Conservation (phyloP, 2,888 invertebrate species). For the Conus canariensis region DNA sequence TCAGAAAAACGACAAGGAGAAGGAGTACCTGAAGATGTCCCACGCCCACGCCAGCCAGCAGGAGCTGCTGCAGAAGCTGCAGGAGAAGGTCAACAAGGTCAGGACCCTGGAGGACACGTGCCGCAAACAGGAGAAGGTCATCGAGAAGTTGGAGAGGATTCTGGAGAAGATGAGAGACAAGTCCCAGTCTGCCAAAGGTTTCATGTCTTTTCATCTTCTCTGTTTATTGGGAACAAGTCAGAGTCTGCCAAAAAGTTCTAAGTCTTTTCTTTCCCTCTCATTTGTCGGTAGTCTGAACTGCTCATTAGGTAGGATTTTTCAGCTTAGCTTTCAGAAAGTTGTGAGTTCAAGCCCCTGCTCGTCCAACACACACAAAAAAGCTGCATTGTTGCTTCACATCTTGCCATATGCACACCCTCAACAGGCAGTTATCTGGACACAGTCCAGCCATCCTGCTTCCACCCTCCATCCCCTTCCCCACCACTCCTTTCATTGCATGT, state of each 20-base stretch:
- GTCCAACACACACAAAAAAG: too few species aligned
- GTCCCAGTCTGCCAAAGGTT: conserved; percentile 42
- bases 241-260: not conserved
- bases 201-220: not conserved
- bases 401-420: too few species aligned
- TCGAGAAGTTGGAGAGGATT: conserved; percentile 75
- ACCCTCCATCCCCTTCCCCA: too few species aligned
- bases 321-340: too few species aligned
- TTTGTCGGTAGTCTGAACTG: too few species aligned
- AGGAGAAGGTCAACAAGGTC: conserved; percentile 70
- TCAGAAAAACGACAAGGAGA: conserved; percentile 75
- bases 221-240: not conserved
- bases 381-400: too few species aligned
- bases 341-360: too few species aligned
- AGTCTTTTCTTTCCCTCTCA: not conserved
- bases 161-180: conserved; percentile 62
- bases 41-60: conserved; percentile 71
- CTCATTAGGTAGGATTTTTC: too few species aligned
- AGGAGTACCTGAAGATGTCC: conserved; percentile 66
- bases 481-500: too few species aligned
- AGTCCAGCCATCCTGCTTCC: too few species aligned
- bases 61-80: conserved; percentile 68
- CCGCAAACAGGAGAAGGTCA: conserved; percentile 76
- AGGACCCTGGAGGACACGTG: conserved; percentile 74
- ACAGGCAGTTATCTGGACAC: too few species aligned